These are phyloP conservation scores for Drosophila subobscura DNA, from an alignment of 1,140 invertebrate species.

Conservation along the genomic window DNA sequence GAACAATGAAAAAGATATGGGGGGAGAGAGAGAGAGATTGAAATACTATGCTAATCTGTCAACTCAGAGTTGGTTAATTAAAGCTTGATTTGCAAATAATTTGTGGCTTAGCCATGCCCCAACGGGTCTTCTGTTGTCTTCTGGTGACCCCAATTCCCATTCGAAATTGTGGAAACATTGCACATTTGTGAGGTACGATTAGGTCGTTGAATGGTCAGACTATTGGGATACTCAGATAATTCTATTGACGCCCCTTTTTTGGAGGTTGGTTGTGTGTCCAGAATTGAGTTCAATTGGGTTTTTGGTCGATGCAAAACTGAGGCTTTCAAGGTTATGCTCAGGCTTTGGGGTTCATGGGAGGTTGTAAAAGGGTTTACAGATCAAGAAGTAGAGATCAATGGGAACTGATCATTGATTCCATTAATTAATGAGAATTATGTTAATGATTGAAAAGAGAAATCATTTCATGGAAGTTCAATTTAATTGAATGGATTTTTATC, in stretches of 20 bases:
- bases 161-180: constrained; percentile 17
- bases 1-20: not conserved
- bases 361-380: not conserved
- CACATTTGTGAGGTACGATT: constrained; percentile 39
- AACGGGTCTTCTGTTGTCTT: constrained; percentile 11
- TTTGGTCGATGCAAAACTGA: constrained; percentile 19
- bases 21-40: not conserved
- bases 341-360: not conserved
- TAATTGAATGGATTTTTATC: not conserved
- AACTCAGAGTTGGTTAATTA: constrained; percentile 66
- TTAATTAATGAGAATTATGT: not conserved
- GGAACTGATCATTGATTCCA: constrained; percentile 10
- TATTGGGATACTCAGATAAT: constrained; percentile 34
- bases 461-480: not conserved
- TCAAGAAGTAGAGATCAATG: not conserved
- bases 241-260: constrained; percentile 63
- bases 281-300: constrained; percentile 36
- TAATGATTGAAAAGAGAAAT: too few relatives aligned
- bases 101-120: constrained; percentile 54
- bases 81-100: constrained; percentile 73
- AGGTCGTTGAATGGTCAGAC: constrained; percentile 29
- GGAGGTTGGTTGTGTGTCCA: not conserved
- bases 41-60: constrained; percentile 72
- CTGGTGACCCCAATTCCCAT: constrained; percentile 49
- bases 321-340: constrained; percentile 24